A percentile compares a stretch with the other conserved stretches of the same genome.
Evolutionary conservation across 2,888 invertebrate species (phyloP).

Genomic region (Sialis fuliginosa): DNA sequence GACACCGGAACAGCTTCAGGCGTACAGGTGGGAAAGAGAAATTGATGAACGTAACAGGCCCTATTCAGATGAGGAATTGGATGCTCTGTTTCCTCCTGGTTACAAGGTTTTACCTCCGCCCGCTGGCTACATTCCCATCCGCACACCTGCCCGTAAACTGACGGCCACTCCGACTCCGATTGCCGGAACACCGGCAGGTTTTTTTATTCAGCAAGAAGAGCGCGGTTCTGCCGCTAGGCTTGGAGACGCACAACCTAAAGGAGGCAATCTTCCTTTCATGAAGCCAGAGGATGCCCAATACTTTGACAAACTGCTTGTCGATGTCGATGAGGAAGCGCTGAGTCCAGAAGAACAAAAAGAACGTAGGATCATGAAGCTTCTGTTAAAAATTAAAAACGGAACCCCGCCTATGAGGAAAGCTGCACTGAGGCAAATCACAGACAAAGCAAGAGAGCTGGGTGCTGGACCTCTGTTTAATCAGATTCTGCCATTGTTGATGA

Average conservation of each 20-base stretch:
- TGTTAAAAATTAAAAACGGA: conserved; percentile 98
- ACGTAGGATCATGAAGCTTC: conserved; percentile 95
- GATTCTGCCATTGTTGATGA: conserved; percentile 97
- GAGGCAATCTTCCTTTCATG: conserved; percentile 89
- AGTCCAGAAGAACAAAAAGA: conserved; percentile 96
- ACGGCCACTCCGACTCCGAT: conserved; percentile 98
- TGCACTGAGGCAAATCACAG: conserved; percentile 91
- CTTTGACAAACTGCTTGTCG: conserved; percentile 93
- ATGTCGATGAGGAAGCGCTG: conserved; percentile 92
- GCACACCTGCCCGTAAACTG: conserved; percentile 94
- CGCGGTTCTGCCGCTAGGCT: conserved; percentile 52
- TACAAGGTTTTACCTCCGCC: conserved; percentile 95
- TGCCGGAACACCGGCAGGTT: conserved; percentile 78
- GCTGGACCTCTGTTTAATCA: conserved; percentile 98
- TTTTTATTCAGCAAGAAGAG: conserved; percentile 88
- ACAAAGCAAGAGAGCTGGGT: conserved; percentile 96
- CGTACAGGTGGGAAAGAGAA: conserved; percentile 95
- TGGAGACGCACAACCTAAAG: conserved; percentile 95
- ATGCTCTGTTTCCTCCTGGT: conserved; percentile 94
- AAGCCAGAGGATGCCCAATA: conserved; percentile 99
- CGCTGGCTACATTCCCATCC: conserved; percentile 85
- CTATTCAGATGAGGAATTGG: conserved; percentile 91
- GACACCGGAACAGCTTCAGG: conserved; percentile 98
- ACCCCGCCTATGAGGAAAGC: conserved; percentile 99
- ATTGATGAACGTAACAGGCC: conserved; percentile 97